These are phyloP conservation scores for Neodiprion pinetum DNA, from an alignment of 1,140 invertebrate genomes.

Conservation along the genomic window DNA sequence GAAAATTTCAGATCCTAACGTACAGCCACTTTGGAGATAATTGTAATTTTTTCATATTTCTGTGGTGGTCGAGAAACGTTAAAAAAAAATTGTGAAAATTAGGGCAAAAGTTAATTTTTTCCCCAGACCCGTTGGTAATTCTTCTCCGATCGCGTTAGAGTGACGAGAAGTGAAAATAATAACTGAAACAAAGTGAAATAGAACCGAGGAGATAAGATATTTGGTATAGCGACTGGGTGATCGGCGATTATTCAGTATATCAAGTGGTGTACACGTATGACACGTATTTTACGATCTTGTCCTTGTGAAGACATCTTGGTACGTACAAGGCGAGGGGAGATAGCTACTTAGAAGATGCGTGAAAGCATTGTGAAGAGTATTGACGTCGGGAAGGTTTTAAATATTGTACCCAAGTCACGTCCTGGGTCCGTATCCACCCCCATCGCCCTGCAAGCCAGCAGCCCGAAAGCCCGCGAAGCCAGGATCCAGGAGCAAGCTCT, in stretches of 20 bases:
- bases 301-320: neutral
- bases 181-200: neutral
- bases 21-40: no score
- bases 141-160: neutral
- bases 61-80: no score
- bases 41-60: no score
- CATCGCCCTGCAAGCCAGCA: neutral
- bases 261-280: no score
- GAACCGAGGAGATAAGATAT: neutral
- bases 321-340: neutral
- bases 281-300: no score
- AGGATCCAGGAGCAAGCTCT: neutral
- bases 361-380: conserved; percentile 2
- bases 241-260: no score
- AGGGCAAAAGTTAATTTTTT: no score
- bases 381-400: conserved; percentile 7
- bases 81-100: no score
- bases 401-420: conserved; percentile 4
- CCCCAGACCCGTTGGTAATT: no score
- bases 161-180: neutral
- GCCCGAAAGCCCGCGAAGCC: neutral
- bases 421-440: conserved; percentile 3
- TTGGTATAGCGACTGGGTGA: neutral
- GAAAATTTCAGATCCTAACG: no score
- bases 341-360: neutral